Evolutionary conservation across 2,888 invertebrate genomes (phyloP).

Genomic region (Galerucella nymphaeae): DNA sequence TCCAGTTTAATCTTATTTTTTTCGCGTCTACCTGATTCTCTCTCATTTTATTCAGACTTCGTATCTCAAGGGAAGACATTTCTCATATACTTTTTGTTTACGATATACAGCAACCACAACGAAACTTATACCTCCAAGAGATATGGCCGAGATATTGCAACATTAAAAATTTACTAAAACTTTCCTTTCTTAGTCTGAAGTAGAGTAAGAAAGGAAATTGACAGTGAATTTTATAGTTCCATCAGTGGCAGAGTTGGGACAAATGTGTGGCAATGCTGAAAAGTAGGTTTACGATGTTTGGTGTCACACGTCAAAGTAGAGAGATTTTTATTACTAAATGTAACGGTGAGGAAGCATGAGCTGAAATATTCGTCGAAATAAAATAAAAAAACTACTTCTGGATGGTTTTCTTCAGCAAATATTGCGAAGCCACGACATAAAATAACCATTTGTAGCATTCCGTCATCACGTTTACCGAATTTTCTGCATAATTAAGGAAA

Average conservation of each 20-base stretch:
- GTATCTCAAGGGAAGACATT: conserved; percentile 10
- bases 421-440: too few species aligned
- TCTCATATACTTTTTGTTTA: conserved; percentile 13
- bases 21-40: conserved; percentile 12
- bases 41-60: neutral
- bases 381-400: too few species aligned
- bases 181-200: conserved; percentile 14
- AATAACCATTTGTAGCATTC: too few species aligned
- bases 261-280: neutral
- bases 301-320: neutral
- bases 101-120: conserved; percentile 4
- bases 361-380: too few species aligned
- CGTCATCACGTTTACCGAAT: too few species aligned
- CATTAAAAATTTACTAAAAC: conserved; percentile 26
- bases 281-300: neutral
- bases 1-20: conserved; percentile 14
- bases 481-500: too few species aligned
- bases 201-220: conserved; percentile 16
- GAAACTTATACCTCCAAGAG: conserved; percentile 15
- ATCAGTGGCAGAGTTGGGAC: neutral
- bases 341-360: too few species aligned
- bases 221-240: conserved; percentile 20
- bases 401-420: too few species aligned
- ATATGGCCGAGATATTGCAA: conserved; percentile 24
- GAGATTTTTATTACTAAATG: neutral